These are phyloP conservation scores for Fabriciana adippe DNA, from an alignment of 2,888 invertebrate genomes.

Conservation along the genomic window DNA sequence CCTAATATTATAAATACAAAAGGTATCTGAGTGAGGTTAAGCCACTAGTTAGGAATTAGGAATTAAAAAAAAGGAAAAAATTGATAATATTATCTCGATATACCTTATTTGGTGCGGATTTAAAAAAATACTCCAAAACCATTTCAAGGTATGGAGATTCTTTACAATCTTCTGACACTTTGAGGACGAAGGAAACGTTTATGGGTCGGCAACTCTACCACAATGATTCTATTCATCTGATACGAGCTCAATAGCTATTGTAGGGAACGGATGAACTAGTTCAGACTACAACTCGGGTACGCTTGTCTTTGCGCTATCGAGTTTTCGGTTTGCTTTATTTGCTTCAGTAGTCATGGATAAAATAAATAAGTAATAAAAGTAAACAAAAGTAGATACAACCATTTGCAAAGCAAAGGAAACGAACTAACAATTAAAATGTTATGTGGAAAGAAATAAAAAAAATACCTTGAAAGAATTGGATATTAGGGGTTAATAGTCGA, in stretches of 20 bases:
- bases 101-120: too few species aligned
- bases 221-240: conserved; percentile 40
- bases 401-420: too few species aligned
- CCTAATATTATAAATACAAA: too few species aligned
- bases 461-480: too few species aligned
- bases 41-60: too few species aligned
- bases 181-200: conserved; percentile 31
- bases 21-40: too few species aligned
- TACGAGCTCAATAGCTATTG: conserved; percentile 39
- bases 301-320: conserved; percentile 14
- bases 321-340: conserved; percentile 6
- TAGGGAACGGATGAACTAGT: conserved; percentile 38
- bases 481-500: too few species aligned
- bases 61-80: too few species aligned
- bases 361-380: neutral
- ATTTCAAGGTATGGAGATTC: neutral
- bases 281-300: conserved; percentile 27
- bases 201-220: conserved; percentile 33
- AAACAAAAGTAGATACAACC: too few species aligned
- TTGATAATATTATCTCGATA: too few species aligned
- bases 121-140: neutral
- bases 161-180: conserved; percentile 24
- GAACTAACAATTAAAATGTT: too few species aligned
- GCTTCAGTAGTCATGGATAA: neutral
- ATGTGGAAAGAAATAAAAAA: too few species aligned